A percentile compares a stretch with the other conserved stretches of the same genome.
Conservation (phyloP, 2,888 invertebrate genomes). For the Halocaridina rubra region DNA sequence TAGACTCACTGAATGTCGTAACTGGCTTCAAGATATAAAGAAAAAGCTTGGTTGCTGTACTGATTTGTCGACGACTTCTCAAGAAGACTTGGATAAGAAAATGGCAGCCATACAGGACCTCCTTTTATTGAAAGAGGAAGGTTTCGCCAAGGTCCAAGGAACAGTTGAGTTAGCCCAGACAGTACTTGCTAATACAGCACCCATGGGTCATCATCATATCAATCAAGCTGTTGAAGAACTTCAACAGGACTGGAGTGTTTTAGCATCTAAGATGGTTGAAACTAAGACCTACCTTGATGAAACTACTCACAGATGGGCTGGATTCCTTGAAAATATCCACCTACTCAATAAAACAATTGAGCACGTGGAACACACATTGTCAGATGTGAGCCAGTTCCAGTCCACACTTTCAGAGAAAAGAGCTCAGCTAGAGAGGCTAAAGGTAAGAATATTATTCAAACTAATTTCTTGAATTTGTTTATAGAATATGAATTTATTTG, state of each 20-base stretch:
- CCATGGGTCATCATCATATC: constrained; percentile 86
- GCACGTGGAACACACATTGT: constrained; percentile 79
- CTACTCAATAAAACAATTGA: constrained; percentile 84
- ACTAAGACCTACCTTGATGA: constrained; percentile 89
- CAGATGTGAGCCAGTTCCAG: constrained; percentile 81
- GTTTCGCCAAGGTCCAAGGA: constrained; percentile 86
- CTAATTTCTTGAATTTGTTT: background rate
- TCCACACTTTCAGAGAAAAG: constrained; percentile 88
- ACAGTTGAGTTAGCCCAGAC: constrained; percentile 91
- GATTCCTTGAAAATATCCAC: constrained; percentile 88
- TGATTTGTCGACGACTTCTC: constrained; percentile 82
- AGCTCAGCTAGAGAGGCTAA: constrained; percentile 85
- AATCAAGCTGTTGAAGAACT: constrained; percentile 84
- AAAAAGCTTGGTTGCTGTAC: constrained; percentile 89
- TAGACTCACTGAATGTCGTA: constrained; percentile 81
- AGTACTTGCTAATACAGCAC: constrained; percentile 90
- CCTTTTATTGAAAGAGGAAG: constrained; percentile 91
- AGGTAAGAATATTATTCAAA: constrained; percentile 68
- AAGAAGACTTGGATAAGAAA: constrained; percentile 87
- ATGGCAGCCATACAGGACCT: constrained; percentile 87
- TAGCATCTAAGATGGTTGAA: constrained; percentile 89
- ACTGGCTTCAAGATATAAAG: constrained; percentile 85
- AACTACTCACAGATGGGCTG: constrained; percentile 91
- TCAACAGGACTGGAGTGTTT: constrained; percentile 90
- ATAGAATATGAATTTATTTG: too few species aligned